Base-by-base conservation (phyloP, 2,113 vertebrate species). In the Silurus glanis region DNA sequence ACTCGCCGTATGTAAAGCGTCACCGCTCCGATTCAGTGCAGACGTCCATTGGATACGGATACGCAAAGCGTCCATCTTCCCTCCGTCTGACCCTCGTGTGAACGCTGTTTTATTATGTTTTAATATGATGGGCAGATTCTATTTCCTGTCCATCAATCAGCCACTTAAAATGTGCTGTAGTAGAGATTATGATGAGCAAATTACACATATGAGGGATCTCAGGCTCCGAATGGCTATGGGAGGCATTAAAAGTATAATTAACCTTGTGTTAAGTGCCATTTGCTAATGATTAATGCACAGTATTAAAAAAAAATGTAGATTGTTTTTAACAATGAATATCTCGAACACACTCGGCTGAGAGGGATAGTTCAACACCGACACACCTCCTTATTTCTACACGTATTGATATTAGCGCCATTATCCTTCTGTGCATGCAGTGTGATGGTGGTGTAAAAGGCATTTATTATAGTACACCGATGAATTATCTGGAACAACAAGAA, bases 191-290 rank as follows among this genome's bases (percentile, higher is more conserved):
- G 88, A 89, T 61, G 86, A 84, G 90, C 88, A 90, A 90, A 90
- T 90, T 89, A 88, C 86, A 90, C 90, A 90, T 90, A 90, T 71
- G 83, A 86, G 82, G 83, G 86, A 88, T 90, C 90, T 88, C 76
- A 88, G 88, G 69, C 87, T 90, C 86, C 76, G 80, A 88, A 90
- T 89, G 90, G 88, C 83, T 89, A 83, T 87, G 88, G 84, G 88
- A 89, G 90, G 85, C 84, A 84, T 90, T 90, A 90, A 90, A 88
- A 90, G 90, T 84, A 85, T 90, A 89, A 90, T 90, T 90, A 89
- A 90, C 90, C 90, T 90, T 90, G 88, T 90, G 88, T 89, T 90
- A 90, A 90, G 90, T 90, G 90, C 88, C 88, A 83, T 90, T 90
- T 86, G 85, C 88, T 90, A 90, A 87, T 90, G 90, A 90, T 90